Evolutionary conservation across 2,113 vertebrate species (phyloP), one percentile per base, ranked within the genome.

Genomic region (Holacanthus passer): DNA sequence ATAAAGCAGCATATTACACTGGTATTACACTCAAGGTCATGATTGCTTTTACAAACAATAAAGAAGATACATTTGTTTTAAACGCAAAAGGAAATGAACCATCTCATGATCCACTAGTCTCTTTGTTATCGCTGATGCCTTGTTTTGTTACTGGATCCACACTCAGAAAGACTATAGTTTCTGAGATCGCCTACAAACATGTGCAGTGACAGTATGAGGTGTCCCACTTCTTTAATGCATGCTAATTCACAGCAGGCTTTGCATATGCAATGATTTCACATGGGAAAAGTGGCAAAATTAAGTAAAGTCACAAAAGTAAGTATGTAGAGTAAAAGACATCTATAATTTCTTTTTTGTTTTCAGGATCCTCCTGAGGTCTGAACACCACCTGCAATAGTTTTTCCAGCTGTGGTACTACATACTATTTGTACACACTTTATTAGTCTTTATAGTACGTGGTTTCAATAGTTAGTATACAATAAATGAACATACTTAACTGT

Each of bases 31-130:
- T 69, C 39, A 63, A 64, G 65, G 52, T 70, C 62, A 58, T 84
- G 75, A 82, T 89, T 80, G 74, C 48, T 73, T 82, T 35, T 53
- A 67, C 62, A 62, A 76, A 83, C 63, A 87, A 90, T 70, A 62
- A 83, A 76, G 48, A 13, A 58, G 50, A 48, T 69, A 29, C 79
- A 65, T 81, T 84, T 20, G 75, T 85, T 86, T 79, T 53, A 47
- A 81, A 72, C 58, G 73, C 22, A 43, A 76, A 69, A 81, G 55
- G n/a, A 89, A 71, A 73, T 83, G 63, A 84, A 84, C 62, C 32
- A 63, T 32, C 58, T 68, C 47, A 29, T 81, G 77, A 81, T 80
- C 48, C 78, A 79, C 43, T 20, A 6, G 47, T 62, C 3, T 20
- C 47, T 71, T 52, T 72, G 43, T 70, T 62, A 13, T 53, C 12